These are phyloP conservation scores for Rhodinocichla rosea DNA, from an alignment of 2,113 vertebrate genomes.

Conservation along the genomic window DNA sequence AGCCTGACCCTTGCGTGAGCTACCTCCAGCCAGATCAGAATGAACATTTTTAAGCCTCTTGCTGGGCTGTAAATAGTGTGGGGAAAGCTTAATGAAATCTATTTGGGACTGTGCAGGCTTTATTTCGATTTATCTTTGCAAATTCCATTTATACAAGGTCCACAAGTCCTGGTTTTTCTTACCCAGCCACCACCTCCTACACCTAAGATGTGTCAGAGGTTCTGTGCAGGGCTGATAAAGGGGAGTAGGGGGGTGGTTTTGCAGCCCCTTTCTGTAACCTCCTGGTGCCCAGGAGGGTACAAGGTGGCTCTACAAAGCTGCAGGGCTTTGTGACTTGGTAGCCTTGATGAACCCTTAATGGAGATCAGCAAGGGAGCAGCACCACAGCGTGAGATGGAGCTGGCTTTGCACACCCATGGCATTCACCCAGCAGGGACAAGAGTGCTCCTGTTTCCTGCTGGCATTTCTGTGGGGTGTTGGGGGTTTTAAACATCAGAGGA, in stretches of 20 bases:
- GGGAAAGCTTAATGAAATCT: not conserved
- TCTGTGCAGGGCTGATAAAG: not conserved
- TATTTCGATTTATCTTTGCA: not conserved
- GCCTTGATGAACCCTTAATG: rapidly evolving
- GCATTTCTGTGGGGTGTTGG: not conserved
- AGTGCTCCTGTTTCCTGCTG: not conserved
- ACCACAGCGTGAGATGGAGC: rapidly evolving
- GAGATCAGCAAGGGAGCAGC: not conserved
- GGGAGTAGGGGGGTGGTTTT: too few relatives aligned
- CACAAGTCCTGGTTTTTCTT: not conserved
- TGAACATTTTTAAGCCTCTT: not conserved
- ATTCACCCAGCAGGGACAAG: not conserved
- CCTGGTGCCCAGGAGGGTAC: not conserved
- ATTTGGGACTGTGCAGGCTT: not conserved
- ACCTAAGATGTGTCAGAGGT: not conserved
- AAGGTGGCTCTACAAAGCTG: not conserved
- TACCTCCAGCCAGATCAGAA: not conserved
- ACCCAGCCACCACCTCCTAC: not conserved
- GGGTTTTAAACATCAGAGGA: not conserved
- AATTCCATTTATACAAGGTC: not conserved
- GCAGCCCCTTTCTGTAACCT: not conserved
- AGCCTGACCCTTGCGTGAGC: not conserved
- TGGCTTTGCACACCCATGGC: not conserved
- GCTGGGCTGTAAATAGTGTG: not conserved
- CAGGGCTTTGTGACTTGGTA: not conserved